Base-by-base conservation (phyloP, 2,888 invertebrate genomes). In the Bombyx huttoni region DNA sequence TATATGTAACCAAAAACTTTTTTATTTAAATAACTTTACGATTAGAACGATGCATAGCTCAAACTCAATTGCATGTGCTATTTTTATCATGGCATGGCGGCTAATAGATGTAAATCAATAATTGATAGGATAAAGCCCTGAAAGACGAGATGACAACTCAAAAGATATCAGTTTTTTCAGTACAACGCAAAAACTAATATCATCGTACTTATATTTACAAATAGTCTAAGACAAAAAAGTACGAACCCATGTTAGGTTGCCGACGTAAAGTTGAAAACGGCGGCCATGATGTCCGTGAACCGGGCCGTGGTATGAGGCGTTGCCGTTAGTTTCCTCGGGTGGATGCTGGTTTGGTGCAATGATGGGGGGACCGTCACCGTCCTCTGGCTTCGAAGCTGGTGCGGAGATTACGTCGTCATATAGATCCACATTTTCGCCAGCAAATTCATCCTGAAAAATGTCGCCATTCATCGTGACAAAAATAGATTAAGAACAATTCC, bases 241-340 rank as follows among this genome's bases (percentile, higher is more conserved):
- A 85, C 92, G 89, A 91, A 97, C 97, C 98, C 99, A 99, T 68
- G 98, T 98, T 63, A 99, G 92, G 89, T 99, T 99, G 71, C 99
- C 99, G 73, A 99, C 94, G 88, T 99, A 99, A 49, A 98, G 91
- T 80, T 98, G 97, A 80, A 94, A 95, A 72, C 96, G 92, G 70
- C 96, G 91, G 83, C 93, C 93, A 64, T 94, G 93, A 80, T 93
- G 87, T 74, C 92, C 93, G 59, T 93, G 93, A 72, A 90, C 92
- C 71, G 93, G 92, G 63, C 92, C 92, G 78, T 92, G 91, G 79
- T 94, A 94, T 61, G 94, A 92, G 50, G 90, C 87, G 65, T 73
- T 80, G 56, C 91, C 90, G 70, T 92, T 92, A n/a, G 94, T 92
- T 70, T 94, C 93, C 78, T 92, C 92, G 45, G 89, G 85, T 45